Evolutionary conservation across 2,888 invertebrate species (phyloP).

Genomic region (Metellina segmentata): DNA sequence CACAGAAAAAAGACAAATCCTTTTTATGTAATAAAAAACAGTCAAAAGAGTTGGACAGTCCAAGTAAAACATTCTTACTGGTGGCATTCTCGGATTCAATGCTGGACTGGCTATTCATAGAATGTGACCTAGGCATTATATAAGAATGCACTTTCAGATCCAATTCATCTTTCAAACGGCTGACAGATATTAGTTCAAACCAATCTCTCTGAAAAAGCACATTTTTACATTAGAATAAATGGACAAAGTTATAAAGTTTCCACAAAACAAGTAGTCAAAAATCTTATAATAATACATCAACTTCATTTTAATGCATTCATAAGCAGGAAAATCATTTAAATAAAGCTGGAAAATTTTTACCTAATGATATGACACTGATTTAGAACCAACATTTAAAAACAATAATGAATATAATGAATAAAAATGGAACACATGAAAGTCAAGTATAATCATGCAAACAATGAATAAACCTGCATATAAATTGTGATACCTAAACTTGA

Average conservation of each 20-base stretch:
- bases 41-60: neutral
- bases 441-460: no score
- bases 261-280: neutral
- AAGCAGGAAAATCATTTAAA: no score
- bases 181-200: slow-evolving; percentile 86
- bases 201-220: slow-evolving; percentile 83
- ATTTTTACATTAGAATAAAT: neutral
- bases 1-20: no score
- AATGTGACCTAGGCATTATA: slow-evolving; percentile 2
- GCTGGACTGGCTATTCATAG: neutral
- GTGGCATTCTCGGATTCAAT: neutral
- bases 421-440: no score
- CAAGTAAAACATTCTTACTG: neutral
- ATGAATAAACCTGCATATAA: no score
- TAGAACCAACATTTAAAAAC: no score
- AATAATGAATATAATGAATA: no score
- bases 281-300: neutral
- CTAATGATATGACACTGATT: no score
- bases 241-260: neutral
- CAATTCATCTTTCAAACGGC: slow-evolving; percentile 83
- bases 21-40: neutral
- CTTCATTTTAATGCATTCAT: neutral
- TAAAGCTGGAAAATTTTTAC: no score
- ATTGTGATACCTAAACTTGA: no score
- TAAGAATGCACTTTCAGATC: slow-evolving; percentile 78